These are phyloP conservation scores for Ormia ochracea DNA, from an alignment of 2,888 invertebrate genomes.

Conservation along the genomic window DNA sequence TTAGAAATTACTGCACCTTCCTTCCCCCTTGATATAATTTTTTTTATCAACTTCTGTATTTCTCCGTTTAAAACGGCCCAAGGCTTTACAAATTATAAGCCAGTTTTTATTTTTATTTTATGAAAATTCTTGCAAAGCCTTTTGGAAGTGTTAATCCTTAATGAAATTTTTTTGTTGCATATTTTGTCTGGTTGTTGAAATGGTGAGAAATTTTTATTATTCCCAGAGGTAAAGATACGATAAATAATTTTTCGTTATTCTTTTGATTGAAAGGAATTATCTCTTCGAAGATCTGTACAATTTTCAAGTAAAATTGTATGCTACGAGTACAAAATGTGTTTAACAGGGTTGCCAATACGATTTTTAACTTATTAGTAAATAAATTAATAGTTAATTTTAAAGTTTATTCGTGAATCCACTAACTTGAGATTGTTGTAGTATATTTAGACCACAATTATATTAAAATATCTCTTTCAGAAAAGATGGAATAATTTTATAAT, in stretches of 20 bases:
- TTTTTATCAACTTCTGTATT: not conserved
- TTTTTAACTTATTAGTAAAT: not conserved
- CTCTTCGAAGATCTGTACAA: slow-evolving; percentile 31
- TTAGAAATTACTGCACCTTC: not conserved
- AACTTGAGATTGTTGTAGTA: too few relatives aligned
- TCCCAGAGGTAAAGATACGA: slow-evolving; percentile 28
- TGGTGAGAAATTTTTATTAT: slow-evolving; percentile 48
- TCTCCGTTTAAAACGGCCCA: not conserved
- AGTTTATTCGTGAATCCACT: too few relatives aligned
- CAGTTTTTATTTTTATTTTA: not conserved
- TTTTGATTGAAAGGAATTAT: slow-evolving; percentile 49
- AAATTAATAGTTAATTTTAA: not conserved
- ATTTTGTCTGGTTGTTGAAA: not conserved
- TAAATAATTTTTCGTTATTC: slow-evolving; percentile 47
- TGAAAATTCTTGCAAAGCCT: slow-evolving; percentile 21
- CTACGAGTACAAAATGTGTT: slow-evolving; percentile 7
- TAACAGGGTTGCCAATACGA: slow-evolving; percentile 9
- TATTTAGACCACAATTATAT: too few relatives aligned
- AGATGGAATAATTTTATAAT: too few relatives aligned
- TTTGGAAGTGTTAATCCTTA: slow-evolving; percentile 20
- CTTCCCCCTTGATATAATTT: not conserved
- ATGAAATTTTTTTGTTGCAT: not conserved
- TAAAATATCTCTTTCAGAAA: too few relatives aligned
- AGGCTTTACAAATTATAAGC: not conserved
- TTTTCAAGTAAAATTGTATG: slow-evolving; percentile 37